phyloP scores from a whole-genome alignment of 2,113 vertebrate genomes.

The Gavialis gangeticus region DNA sequence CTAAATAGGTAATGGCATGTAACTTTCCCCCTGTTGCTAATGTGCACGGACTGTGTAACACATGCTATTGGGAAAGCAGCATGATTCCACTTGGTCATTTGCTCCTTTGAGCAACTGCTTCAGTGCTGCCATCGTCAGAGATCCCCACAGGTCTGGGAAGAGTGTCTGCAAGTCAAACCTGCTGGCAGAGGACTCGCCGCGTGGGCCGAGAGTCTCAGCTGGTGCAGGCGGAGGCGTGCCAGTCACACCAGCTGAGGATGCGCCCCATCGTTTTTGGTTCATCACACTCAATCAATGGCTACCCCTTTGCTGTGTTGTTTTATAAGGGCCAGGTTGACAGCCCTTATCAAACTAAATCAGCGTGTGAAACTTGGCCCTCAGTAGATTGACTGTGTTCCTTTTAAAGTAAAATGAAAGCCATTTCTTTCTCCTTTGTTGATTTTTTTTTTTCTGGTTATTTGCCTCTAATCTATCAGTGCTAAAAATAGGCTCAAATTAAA shows the following conservation, averaged over 20 bases:
- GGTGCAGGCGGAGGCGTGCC: rapidly evolving
- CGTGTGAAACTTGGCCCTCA: rapidly evolving
- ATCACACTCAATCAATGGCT: rapidly evolving
- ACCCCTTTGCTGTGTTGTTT: not conserved
- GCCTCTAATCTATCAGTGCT: rapidly evolving
- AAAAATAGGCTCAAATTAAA: not conserved
- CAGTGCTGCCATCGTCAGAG: not conserved
- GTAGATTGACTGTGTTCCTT: not conserved
- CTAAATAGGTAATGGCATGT: no score
- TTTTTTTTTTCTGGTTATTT: not conserved
- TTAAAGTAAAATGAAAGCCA: not conserved
- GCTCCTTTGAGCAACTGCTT: not conserved
- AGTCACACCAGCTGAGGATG: not conserved
- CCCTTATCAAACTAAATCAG: not conserved
- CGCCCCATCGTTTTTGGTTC: not conserved
- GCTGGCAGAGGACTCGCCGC: not conserved
- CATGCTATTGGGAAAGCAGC: rapidly evolving
- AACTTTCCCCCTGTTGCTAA: not conserved
- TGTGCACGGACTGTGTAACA: not conserved
- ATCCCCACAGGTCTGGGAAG: not conserved
- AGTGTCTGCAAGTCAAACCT: not conserved
- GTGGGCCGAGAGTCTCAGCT: not conserved
- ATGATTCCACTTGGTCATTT: rapidly evolving
- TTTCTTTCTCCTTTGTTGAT: not conserved
- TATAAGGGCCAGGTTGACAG: not conserved